Evolutionary conservation across 1,140 invertebrate species (phyloP).

Genomic region (Cotesia chilonis): DNA sequence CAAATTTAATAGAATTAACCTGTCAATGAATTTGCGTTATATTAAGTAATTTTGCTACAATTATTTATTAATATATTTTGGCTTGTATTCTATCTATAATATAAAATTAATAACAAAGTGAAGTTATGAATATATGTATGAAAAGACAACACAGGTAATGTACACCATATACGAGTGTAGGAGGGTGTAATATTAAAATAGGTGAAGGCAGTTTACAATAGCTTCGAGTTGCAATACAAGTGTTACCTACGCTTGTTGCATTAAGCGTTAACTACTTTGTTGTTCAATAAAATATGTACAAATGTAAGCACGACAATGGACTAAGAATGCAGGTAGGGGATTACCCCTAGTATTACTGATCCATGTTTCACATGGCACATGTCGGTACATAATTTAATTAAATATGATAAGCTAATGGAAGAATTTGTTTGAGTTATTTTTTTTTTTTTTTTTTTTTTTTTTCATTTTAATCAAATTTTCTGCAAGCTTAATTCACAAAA

Average conservation of each 20-base stretch:
- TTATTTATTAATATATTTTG: no score
- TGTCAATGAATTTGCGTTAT: no score
- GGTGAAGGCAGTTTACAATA: constrained; percentile 54
- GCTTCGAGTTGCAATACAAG: constrained; percentile 47
- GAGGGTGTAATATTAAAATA: constrained; percentile 52
- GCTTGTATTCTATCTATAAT: no score
- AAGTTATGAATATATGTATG: not conserved
- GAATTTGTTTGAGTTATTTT: not conserved
- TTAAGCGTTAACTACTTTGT: constrained; percentile 34
- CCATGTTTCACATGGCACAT: no score
- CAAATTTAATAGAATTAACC: no score
- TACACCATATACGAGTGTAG: constrained; percentile 37
- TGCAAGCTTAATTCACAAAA: no score
- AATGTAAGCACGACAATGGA: constrained; percentile 45
- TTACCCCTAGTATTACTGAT: not conserved
- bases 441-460: no score
- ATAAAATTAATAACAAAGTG: no score
- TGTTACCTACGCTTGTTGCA: constrained; percentile 49
- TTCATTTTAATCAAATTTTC: no score
- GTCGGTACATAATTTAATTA: not conserved
- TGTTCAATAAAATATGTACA: constrained; percentile 18
- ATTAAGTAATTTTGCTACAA: no score
- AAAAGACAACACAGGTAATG: not conserved
- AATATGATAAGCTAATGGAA: not conserved
- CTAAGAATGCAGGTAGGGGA: constrained; percentile 5